Evolutionary conservation across 2,797 vertebrate species (phyloP).

Genomic region (Xiphophorus birchmanni): DNA sequence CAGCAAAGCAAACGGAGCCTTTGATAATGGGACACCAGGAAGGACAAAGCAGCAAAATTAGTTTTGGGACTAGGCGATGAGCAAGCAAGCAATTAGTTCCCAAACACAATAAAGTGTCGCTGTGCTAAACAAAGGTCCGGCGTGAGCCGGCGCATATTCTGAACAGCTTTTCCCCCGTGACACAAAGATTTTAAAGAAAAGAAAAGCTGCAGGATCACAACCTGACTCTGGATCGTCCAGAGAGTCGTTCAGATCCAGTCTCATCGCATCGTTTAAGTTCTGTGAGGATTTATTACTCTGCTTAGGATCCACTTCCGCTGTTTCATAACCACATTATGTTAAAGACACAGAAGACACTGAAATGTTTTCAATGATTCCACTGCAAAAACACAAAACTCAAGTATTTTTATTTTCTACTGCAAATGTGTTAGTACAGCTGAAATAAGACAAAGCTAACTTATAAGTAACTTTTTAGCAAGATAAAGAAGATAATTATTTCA

Average conservation of each 20-base stretch:
- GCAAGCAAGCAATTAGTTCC: background rate
- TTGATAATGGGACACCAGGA: background rate
- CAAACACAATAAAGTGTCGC: background rate
- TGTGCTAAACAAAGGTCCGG: background rate
- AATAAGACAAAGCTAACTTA: too few species aligned
- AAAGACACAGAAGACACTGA: background rate
- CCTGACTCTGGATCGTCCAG: background rate
- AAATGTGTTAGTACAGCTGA: too few species aligned
- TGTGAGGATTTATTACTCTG: background rate
- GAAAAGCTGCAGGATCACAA: background rate
- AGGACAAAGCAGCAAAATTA: background rate
- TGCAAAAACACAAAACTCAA: too few species aligned
- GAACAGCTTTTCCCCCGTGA: background rate
- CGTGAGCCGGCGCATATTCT: background rate
- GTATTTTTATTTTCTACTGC: too few species aligned
- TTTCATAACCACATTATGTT: background rate
- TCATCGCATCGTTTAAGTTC: background rate
- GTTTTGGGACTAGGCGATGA: conserved; percentile 4
- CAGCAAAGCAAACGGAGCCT: background rate
- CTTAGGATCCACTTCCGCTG: background rate
- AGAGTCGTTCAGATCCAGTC: background rate
- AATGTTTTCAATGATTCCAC: background rate
- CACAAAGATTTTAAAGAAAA: background rate
- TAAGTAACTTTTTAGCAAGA: too few species aligned
- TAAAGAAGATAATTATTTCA: too few species aligned